phyloP scores from a whole-genome alignment of 2,797 vertebrate species.

The Lithobates pipiens region DNA sequence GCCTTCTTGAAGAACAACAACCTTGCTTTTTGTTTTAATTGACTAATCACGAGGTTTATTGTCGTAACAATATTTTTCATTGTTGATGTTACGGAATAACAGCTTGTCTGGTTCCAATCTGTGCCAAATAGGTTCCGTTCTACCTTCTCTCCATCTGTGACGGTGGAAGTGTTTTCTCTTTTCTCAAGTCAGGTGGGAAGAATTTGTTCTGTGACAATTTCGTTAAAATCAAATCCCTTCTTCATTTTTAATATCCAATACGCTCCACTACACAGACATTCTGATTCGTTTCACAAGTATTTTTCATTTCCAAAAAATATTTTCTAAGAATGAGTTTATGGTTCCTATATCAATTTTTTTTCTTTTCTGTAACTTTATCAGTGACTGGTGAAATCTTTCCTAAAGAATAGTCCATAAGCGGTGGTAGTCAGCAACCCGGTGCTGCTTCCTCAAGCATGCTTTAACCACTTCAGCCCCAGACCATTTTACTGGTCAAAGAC shows the following conservation, averaged over 20 bases:
- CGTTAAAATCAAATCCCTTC: slow-evolving; percentile 34
- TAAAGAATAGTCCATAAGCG: no score
- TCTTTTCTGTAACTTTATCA: no score
- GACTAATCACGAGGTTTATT: slow-evolving; percentile 64
- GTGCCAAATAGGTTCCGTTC: slow-evolving; percentile 39
- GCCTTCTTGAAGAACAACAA: slow-evolving; percentile 30
- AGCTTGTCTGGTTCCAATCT: slow-evolving; percentile 62
- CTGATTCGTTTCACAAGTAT: neutral
- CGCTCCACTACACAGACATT: neutral
- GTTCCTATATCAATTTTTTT: no score
- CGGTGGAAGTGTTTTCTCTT: slow-evolving; percentile 53
- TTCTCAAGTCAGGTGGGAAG: slow-evolving; percentile 39
- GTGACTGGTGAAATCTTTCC: no score
- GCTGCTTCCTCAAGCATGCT: no score
- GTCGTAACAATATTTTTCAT: slow-evolving; percentile 63
- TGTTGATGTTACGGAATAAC: slow-evolving; percentile 64
- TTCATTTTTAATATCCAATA: neutral
- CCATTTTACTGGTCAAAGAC: no score
- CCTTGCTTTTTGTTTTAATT: slow-evolving; percentile 59
- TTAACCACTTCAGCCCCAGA: no score
- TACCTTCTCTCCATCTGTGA: slow-evolving; percentile 62
- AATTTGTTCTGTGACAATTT: neutral
- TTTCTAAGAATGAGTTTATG: no score
- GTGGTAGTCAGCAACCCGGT: no score
- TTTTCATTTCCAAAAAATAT: no score